Base-by-base conservation (phyloP, 2,797 vertebrate species). In the Lacerta bilineata region DNA sequence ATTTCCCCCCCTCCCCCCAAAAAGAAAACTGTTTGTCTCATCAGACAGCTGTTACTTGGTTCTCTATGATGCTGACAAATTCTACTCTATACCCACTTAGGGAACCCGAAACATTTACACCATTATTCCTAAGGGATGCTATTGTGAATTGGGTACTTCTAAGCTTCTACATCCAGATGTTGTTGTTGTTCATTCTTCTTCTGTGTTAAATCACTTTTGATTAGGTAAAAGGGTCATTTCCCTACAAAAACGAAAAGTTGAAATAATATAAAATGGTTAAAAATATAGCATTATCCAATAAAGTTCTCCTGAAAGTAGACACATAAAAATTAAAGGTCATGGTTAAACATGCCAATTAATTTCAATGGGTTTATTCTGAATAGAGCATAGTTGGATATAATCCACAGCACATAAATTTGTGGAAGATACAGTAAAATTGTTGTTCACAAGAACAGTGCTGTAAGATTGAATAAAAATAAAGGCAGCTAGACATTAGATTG, bases 161-260 rank as follows among this genome's bases (percentile, higher is more conserved):
- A 10, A 20, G 46, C 27, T 74, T 18, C 66, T 55, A 9, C 29
- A 8, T n/a, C 50, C n/a, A 71, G 29, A 84, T 23, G 61, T 2
- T 64, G 61, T 20, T 61, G 18, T 64, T 64, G 17, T 64, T 25
- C 29, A 9, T 29, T 68, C 27, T 64, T 64, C 61, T 25, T 25
- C 27, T 68, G 23, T 7, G 77, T 46, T 75, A 50, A 87, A 75
- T 61, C 2, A 5, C 17, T 55, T 36, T 68, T 59, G 20, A 20
- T 61, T 64, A 7, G 10, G 33, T 11, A 87, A 46, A 7, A 89
- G 74, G 69, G 1, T 81, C 27, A 5, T 72, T 81, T 66, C 92
- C 27, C 76, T 84, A 80, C 27, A 90, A 64, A 86, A 87, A 84
- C 66, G 18, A 88, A 41, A 85, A 89, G 46, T 85, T 39, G 59